Base-by-base conservation (phyloP, 2,797 vertebrate genomes). In the Notolepis coatsorum region DNA sequence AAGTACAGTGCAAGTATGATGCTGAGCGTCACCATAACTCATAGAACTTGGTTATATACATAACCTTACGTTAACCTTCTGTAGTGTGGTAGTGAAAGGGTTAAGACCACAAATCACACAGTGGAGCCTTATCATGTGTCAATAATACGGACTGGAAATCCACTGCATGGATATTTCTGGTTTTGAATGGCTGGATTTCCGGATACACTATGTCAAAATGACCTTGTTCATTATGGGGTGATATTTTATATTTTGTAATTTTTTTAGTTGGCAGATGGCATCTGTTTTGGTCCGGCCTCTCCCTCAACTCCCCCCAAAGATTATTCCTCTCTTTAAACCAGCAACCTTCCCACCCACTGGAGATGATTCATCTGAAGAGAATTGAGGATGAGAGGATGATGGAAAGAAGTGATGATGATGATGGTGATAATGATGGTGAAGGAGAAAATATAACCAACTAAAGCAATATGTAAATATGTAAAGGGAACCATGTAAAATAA, bases 381-480 rank as follows among this genome's bases (percentile, higher is more conserved):
- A 13, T 46, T n/a, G 18, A 21, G 28, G 5, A 23, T n/a, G 47
- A 3, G 5, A 37, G 12, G 35, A n/a, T n/a, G 15, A 9, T 35
- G 33, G 33, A 35, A 35, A 10, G 7, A 8, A 35, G 15, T 37
- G 12, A n/a, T n/a, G n/a, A n/a, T n/a, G 15, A 9, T 35, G 8
- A 1, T 35, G 2, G 13, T 35, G 13, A 35, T 8, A 10, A 35
- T 9, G 10, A 37, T 12, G 2, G 12, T 13, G 31, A 12, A 35
- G 31, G 13, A 35, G 6, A 37, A 12, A 10, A 37, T n/a, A 4
- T 37, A n/a, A 27, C 24, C 15, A 15, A 5, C 23, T 24, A 4
- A n/a, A 41, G n/a, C n/a, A n/a, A n/a, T n/a, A 48, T 75, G 39
- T 62, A 65, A 3, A 71, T 50, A 50, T 71, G 61, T 50, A 28